Evolutionary conservation across 2,797 vertebrate genomes (phyloP).

Genomic region (Euthynnus affinis): DNA sequence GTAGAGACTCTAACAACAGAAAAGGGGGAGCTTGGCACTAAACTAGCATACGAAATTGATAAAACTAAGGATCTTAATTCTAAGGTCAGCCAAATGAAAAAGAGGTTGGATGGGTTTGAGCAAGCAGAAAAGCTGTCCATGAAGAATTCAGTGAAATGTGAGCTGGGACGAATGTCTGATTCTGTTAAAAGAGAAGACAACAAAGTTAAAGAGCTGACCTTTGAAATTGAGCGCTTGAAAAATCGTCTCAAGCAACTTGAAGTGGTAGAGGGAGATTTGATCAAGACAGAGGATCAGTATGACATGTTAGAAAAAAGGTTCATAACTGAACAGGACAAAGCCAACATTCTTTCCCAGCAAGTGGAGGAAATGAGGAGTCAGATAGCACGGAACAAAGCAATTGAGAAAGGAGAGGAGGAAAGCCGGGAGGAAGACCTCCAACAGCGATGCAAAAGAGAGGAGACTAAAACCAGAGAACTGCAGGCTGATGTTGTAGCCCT

Average conservation of each 20-base stretch:
- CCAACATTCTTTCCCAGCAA: conserved; percentile 93
- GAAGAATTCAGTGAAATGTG: conserved; percentile 85
- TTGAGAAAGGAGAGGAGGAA: conserved; percentile 93
- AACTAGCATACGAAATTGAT: conserved; percentile 89
- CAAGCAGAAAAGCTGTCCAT: conserved; percentile 88
- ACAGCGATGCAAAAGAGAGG: conserved; percentile 91
- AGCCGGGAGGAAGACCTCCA: conserved; percentile 91
- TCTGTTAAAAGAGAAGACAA: conserved; percentile 85
- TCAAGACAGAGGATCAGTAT: conserved; percentile 98
- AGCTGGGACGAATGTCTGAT: conserved; percentile 77
- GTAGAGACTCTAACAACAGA: conserved; percentile 90
- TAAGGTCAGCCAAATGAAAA: conserved; percentile 90
- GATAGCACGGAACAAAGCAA: conserved; percentile 92
- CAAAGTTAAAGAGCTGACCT: conserved; percentile 92
- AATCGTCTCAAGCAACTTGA: conserved; percentile 95
- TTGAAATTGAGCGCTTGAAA: conserved; percentile 94
- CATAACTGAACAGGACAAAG: conserved; percentile 94
- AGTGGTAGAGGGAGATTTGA: conserved; percentile 95
- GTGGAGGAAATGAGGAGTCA: conserved; percentile 95
- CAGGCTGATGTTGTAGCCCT: conserved; percentile 95
- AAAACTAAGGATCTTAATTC: conserved; percentile 90
- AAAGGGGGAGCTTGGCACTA: conserved; percentile 89
- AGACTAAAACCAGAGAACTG: conserved; percentile 92
- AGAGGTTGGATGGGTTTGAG: conserved; percentile 90
- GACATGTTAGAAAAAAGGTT: conserved; percentile 95